Evolutionary conservation across 2,113 vertebrate species (phyloP).

Genomic region (Myiozetetes cayanensis): DNA sequence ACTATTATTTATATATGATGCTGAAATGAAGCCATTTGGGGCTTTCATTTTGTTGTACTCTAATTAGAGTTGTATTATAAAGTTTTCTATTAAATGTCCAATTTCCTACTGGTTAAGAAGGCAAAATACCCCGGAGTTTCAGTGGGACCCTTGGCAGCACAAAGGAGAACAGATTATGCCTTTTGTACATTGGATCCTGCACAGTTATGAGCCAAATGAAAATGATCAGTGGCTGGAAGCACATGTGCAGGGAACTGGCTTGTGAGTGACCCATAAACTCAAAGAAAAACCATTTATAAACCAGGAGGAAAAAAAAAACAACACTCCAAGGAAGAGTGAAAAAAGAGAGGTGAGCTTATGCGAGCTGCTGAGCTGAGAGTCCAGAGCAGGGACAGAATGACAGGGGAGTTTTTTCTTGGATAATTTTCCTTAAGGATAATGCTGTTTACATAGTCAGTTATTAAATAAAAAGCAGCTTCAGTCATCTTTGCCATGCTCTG

Average conservation of each 20-base stretch:
- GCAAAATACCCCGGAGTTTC: not conserved
- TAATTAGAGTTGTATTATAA: conserved; percentile 38
- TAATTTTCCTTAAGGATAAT: not conserved
- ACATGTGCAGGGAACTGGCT: not conserved
- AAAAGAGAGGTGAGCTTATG: not conserved
- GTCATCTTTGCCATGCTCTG: not conserved
- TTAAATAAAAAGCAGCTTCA: not conserved
- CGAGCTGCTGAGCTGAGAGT: not conserved
- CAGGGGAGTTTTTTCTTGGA: not conserved
- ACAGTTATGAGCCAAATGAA: not conserved
- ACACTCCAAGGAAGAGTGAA: not conserved
- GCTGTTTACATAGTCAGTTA: not conserved
- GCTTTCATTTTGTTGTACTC: conserved; percentile 7
- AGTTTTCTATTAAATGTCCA: conserved; percentile 32
- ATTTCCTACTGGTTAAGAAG: conserved; percentile 24
- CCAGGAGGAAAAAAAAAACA: not conserved
- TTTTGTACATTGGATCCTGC: not conserved
- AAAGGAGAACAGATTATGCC: not conserved
- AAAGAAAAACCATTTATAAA: not conserved
- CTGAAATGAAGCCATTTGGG: conserved; percentile 13
- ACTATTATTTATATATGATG: not conserved
- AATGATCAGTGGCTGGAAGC: not conserved
- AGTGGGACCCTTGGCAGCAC: not conserved
- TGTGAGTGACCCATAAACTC: not conserved
- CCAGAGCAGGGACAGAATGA: not conserved